Base-by-base conservation (phyloP, 2,113 vertebrate species). In the Struthio camelus region DNA sequence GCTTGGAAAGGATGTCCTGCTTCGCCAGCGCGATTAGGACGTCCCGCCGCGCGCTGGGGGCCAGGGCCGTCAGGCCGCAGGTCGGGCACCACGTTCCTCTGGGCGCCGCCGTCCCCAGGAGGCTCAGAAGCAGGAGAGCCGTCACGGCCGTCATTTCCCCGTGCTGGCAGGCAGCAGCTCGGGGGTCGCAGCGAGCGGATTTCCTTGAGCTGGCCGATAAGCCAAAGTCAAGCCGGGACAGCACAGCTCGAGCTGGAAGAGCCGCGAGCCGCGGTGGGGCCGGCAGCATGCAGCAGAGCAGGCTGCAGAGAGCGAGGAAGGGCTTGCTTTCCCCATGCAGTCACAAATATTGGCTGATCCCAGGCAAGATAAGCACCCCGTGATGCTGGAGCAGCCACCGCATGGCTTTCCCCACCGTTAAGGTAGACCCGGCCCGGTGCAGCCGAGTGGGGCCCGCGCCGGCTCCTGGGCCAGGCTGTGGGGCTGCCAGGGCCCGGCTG, bases 1-100 rank as follows among this genome's bases (percentile, higher is more conserved):
- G 96, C 87, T 99, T 99, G 88, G 98, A 97, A 90, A 99, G 97
- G 94, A 99, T 99, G 94, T 98, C 99, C 96, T 97, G 98, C 96
- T 99, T 99, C 61, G 98, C 99, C 58, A 99, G 70, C 3, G 98
- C 97, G 11, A 98, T 81, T 92, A 99, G 98, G 89, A 98, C 85
- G 44, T 93, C 97, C 91, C 99, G 95, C 78, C 98, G 98, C 7
- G 84, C 69, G 14, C 94, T 94, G 20, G 96, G 97, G 34, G 98
- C 98, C 97, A 98, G 93, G 64, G 95, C 40, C 1, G 85, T 58
- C 56, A 95, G 93, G 28, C 97, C 97, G 36, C 99, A 99, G 23
- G 98, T 97, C 5, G 95, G 95, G 75, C 98, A 98, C 79, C 67
- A 14, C 12, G 8, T 30, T 10, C 14, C 87, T 30, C 9, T 1